Evolutionary conservation across 2,888 invertebrate genomes (phyloP).

Genomic region (Tryphoninae sp.): DNA sequence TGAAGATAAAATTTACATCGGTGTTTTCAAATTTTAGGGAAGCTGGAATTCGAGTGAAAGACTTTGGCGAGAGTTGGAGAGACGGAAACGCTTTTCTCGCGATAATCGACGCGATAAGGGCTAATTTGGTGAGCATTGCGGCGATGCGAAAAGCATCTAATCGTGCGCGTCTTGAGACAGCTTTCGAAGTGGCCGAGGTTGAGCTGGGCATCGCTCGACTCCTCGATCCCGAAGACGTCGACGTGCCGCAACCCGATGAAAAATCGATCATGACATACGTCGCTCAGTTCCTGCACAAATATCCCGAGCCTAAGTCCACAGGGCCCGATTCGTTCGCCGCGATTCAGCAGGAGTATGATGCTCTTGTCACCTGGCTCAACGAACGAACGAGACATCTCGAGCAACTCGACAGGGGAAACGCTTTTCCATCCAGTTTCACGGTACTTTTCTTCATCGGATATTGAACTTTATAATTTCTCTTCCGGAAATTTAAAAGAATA

Average conservation of each 20-base stretch:
- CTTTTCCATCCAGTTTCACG: slow-evolving; percentile 88
- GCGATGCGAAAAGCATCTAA: slow-evolving; percentile 91
- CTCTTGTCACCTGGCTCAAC: slow-evolving; percentile 91
- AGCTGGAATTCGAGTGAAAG: slow-evolving; percentile 93
- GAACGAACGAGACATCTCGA: slow-evolving; percentile 90
- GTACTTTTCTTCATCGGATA: slow-evolving; percentile 74
- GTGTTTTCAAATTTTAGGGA: slow-evolving; percentile 83
- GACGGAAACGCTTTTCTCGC: slow-evolving; percentile 98
- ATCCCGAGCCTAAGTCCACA: slow-evolving; percentile 92
- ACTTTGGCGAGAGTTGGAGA: slow-evolving; percentile 97
- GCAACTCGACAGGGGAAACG: slow-evolving; percentile 88
- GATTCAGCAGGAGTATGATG: slow-evolving; percentile 91
- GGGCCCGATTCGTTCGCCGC: slow-evolving; percentile 89
- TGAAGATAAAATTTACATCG: too few relatives aligned
- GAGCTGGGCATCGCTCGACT: slow-evolving; percentile 95
- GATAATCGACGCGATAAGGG: slow-evolving; percentile 96
- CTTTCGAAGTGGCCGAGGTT: slow-evolving; percentile 95
- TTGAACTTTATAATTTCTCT: slow-evolving; percentile 12
- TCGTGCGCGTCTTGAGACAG: slow-evolving; percentile 92
- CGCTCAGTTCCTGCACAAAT: slow-evolving; percentile 98
- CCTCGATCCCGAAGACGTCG: slow-evolving; percentile 97
- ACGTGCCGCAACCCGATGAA: slow-evolving; percentile 97
- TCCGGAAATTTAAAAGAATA: slow-evolving; percentile 1
- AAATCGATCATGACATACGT: slow-evolving; percentile 99
- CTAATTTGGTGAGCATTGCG: slow-evolving; percentile 94